A percentile compares a stretch with the other conserved stretches of the same genome.
Evolutionary conservation across 2,113 vertebrate species (phyloP).

Genomic region (Rhinogobius similis): DNA sequence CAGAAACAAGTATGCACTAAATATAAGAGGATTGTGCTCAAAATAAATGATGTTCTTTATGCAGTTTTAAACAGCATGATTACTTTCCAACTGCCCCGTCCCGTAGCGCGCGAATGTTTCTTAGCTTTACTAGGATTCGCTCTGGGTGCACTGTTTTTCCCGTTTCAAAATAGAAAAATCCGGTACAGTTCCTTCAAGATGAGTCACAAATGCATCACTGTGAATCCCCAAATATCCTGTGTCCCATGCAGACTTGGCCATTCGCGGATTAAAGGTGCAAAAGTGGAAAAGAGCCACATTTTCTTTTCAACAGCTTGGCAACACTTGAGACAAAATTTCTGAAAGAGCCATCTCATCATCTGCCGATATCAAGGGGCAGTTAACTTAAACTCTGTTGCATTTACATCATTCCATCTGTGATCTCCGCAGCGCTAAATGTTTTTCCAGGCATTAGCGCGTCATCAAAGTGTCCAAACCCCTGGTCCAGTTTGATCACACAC

Average conservation of each 20-base stretch:
- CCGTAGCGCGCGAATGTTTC: too few species aligned
- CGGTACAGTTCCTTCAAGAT: too few species aligned
- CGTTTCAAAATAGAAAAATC: too few species aligned
- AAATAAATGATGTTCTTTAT: too few species aligned
- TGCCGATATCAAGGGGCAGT: conserved; percentile 34
- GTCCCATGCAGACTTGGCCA: conserved; percentile 27
- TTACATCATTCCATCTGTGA: conserved; percentile 66
- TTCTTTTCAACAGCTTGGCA: conserved; percentile 38
- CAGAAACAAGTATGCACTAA: not conserved
- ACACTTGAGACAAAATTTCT: conserved; percentile 44
- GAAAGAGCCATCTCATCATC: conserved; percentile 34
- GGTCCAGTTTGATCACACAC: conserved; percentile 56
- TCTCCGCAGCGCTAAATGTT: conserved; percentile 66
- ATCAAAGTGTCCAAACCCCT: conserved; percentile 67
- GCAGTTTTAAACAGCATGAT: too few species aligned
- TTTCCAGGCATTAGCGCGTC: conserved; percentile 69
- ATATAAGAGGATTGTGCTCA: not conserved
- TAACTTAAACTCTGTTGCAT: conserved; percentile 44
- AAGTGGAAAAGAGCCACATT: conserved; percentile 25
- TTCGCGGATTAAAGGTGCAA: conserved; percentile 52
- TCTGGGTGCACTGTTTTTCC: too few species aligned
- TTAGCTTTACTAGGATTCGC: too few species aligned
- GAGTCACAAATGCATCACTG: conserved; percentile 9
- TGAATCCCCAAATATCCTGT: conserved; percentile 34
- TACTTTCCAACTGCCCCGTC: too few species aligned